These are phyloP conservation scores for Carterocephalus palaemon DNA, from an alignment of 2,888 invertebrate species.

Conservation along the genomic window DNA sequence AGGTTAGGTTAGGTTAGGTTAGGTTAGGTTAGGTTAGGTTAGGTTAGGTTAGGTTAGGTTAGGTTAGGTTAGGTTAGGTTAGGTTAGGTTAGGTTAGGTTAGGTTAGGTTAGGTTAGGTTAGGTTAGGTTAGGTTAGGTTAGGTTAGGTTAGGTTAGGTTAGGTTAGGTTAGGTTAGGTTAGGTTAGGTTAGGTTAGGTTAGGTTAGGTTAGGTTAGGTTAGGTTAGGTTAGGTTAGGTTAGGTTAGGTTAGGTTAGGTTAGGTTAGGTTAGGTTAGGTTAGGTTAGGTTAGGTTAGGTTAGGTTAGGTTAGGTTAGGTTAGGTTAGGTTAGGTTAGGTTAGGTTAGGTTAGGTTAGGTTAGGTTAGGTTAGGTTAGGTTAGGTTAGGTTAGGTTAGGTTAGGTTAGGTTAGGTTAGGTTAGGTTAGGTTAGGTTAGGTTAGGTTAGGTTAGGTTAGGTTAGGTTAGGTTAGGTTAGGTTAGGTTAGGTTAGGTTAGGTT, in stretches of 20 bases:
- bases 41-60: slow-evolving; percentile 1
- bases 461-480: slow-evolving; percentile 1
- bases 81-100: slow-evolving; percentile 1
- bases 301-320: background rate
- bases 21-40: slow-evolving; percentile 1
- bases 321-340: background rate
- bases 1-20: background rate
- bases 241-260: background rate
- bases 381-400: slow-evolving; percentile 1
- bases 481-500: slow-evolving; percentile 1
- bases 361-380: slow-evolving; percentile 1
- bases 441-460: slow-evolving; percentile 1
- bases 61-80: background rate
- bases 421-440: slow-evolving; percentile 1
- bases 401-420: slow-evolving; percentile 1
- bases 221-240: background rate
- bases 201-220: background rate
- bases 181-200: background rate
- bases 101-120: background rate
- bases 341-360: slow-evolving; percentile 1
- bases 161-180: background rate
- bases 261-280: background rate
- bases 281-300: background rate
- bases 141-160: background rate
- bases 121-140: background rate